phyloP scores from a whole-genome alignment of 2,888 invertebrate genomes.

The Lasioglossum villosulum region DNA sequence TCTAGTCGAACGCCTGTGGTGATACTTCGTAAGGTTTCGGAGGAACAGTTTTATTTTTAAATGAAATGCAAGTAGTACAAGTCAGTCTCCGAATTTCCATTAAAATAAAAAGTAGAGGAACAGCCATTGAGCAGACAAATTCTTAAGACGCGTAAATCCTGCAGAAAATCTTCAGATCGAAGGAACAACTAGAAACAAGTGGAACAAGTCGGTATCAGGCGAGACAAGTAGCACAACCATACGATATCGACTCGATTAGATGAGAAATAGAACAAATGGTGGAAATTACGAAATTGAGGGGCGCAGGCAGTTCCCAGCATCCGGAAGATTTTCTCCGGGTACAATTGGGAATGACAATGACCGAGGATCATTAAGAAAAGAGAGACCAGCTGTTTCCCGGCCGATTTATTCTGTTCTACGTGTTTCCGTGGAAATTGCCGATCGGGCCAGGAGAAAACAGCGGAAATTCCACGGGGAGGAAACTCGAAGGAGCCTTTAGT shows the following conservation, averaged over 20 bases:
- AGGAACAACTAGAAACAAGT: neutral
- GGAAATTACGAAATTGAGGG: neutral
- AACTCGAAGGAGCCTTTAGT: slow-evolving; percentile 14
- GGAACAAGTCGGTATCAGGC: neutral
- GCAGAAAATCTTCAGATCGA: neutral
- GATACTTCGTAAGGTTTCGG: neutral
- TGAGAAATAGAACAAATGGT: neutral
- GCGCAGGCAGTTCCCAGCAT: neutral
- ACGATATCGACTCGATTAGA: neutral
- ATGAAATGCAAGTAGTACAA: neutral
- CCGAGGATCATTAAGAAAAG: neutral
- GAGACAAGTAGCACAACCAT: neutral
- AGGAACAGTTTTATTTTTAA: neutral
- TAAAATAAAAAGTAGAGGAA: neutral
- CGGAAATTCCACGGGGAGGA: slow-evolving; percentile 44
- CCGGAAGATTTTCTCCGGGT: neutral
- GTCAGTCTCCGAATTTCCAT: neutral
- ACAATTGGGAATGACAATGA: neutral
- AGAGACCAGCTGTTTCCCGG: neutral
- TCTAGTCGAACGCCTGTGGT: no score
- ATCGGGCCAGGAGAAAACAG: neutral
- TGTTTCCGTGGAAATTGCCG: neutral
- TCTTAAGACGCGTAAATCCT: neutral
- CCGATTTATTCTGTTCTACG: slow-evolving; percentile 1
- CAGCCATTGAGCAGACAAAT: neutral